phyloP scores from a whole-genome alignment of 2,888 invertebrate genomes.

The Ferdinandea cuprea region DNA sequence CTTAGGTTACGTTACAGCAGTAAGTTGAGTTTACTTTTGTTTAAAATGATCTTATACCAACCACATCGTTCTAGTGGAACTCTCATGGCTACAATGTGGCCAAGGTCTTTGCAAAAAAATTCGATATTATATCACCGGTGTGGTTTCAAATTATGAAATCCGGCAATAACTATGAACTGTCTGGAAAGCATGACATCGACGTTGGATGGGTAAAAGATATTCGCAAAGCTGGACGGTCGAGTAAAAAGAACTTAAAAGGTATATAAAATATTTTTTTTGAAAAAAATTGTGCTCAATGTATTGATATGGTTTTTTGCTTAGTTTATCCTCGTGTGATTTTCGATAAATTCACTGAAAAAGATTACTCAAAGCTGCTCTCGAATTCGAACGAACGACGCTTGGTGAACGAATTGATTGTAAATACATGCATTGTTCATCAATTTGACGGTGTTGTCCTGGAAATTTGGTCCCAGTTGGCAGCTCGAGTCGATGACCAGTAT shows the following conservation, averaged over 20 bases:
- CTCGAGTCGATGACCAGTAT: slow-evolving; percentile 85
- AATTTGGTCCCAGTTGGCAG: slow-evolving; percentile 93
- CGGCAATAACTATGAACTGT: slow-evolving; percentile 86
- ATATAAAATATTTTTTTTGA: slow-evolving; percentile 78
- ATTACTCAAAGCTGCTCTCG: slow-evolving; percentile 89
- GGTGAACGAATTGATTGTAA: slow-evolving; percentile 87
- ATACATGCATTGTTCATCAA: slow-evolving; percentile 88
- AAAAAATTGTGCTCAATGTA: too few relatives aligned
- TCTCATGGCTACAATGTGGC: slow-evolving; percentile 96
- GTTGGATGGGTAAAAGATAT: slow-evolving; percentile 91
- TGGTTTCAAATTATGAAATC: slow-evolving; percentile 94
- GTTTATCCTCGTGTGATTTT: slow-evolving; percentile 95
- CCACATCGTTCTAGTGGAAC: slow-evolving; percentile 90
- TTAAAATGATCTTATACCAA: not conserved
- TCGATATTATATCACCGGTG: slow-evolving; percentile 95
- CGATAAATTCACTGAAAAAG: slow-evolving; percentile 92
- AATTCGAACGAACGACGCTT: slow-evolving; percentile 87
- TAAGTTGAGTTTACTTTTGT: slow-evolving; percentile 81
- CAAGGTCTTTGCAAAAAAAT: slow-evolving; percentile 94
- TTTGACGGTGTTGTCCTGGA: slow-evolving; percentile 96
- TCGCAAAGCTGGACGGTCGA: slow-evolving; percentile 82
- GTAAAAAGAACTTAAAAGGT: slow-evolving; percentile 76
- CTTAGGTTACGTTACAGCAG: slow-evolving; percentile 96
- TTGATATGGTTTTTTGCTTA: slow-evolving; percentile 80
- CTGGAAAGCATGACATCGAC: slow-evolving; percentile 93